Base-by-base conservation (phyloP, 2,113 vertebrate species). In the Delphinapterus leucas region DNA sequence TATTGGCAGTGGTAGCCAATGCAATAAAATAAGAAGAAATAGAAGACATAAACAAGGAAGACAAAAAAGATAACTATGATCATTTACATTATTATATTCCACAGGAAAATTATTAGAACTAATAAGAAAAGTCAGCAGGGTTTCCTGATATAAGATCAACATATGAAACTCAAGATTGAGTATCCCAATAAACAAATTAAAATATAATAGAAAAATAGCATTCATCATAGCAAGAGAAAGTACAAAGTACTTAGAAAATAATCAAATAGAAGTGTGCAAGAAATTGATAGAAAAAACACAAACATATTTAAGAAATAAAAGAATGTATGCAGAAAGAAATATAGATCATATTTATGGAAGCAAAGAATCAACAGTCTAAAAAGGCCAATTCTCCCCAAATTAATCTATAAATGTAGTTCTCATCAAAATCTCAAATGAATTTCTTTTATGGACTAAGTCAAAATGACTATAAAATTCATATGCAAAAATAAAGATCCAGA, bases 391-490 rank as follows among this genome's bases (percentile, higher is more conserved):
- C 38, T 55, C 49, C 38, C 31, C 18, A 68, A 33, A 41, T 79
- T 58, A 79, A 86, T 28, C 28, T 68, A 26, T 28, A 41, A 86
- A 26, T 84, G 11, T 25, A 41, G 47, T 87, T 95, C 79, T 38
- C 73, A 38, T 55, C 47, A 68, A 82, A 70, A 82, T 76, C 61
- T 63, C 68, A 5, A n/a, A 92, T 87, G 10, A 55, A 58, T 33
- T 28, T 55, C 15, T 91, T 81, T 83, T 53, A 80, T 81, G 25
- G 33, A 77, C 44, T 88, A 33, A 86, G 41, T 61, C 44, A 79
- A 93, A 96, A n/a, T 44, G n/a, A 89, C 85, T 73, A 86, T 93
- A 96, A 93, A 95, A 89, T 65, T 81, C 63, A 61, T 38, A 80
- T 60, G 58, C 31, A 88, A 36, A 91, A 88, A 68, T 18, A 65